These are phyloP conservation scores for Crypturellus undulatus DNA, from an alignment of 2,113 vertebrate genomes.

Conservation along the genomic window DNA sequence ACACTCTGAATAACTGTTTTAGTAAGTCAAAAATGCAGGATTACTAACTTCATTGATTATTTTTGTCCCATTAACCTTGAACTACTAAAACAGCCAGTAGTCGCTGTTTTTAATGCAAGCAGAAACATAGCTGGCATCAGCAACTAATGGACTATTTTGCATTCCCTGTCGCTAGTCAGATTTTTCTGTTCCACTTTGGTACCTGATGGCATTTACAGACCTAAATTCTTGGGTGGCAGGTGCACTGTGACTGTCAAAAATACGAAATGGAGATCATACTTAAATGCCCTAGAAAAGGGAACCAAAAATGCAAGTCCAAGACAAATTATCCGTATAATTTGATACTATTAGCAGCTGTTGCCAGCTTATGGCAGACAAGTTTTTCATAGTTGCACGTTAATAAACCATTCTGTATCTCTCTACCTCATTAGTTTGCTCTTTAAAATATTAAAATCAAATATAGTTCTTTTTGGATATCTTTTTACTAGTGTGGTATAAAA, in stretches of 20 bases:
- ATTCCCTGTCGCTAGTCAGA: not conserved
- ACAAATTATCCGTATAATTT: not conserved
- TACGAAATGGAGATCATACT: not conserved
- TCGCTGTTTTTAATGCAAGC: slow-evolving; percentile 6
- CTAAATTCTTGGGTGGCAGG: not conserved
- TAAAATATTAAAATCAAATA: not conserved
- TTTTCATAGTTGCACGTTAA: not conserved
- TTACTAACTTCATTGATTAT: slow-evolving; percentile 38
- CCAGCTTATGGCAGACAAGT: not conserved
- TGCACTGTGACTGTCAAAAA: not conserved
- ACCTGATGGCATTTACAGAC: not conserved
- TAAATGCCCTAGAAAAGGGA: not conserved
- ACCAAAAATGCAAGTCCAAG: not conserved
- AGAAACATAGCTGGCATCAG: not conserved
- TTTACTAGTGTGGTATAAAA: not conserved
- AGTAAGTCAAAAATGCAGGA: not conserved
- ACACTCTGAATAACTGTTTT: not conserved
- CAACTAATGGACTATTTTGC: not conserved
- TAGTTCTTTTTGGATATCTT: not conserved
- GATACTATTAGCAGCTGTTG: slow-evolving; percentile 20
- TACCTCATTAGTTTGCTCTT: not conserved
- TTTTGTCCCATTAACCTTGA: slow-evolving; percentile 64
- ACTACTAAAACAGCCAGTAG: slow-evolving; percentile 12
- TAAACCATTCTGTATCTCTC: not conserved
- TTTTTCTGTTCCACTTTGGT: not conserved